Percentiles rank a stretch among this genome's conserved stretches.
Conservation (phyloP, 2,888 invertebrate genomes). For the Lepidochrysops patricia region DNA sequence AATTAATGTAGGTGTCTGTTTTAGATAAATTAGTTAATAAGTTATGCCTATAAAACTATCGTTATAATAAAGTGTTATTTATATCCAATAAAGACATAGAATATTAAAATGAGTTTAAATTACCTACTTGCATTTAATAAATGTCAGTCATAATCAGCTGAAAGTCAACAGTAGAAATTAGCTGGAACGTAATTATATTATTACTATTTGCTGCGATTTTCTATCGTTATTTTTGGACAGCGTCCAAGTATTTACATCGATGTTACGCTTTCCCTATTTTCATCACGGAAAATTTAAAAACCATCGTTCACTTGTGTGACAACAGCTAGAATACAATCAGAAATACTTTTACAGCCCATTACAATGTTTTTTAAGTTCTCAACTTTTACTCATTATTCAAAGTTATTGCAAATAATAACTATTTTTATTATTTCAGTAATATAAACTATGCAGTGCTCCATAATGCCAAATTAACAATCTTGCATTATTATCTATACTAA, state of each 20-base stretch:
- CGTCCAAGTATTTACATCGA: constrained; percentile 65
- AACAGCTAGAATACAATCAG: constrained; percentile 66
- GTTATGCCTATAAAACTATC: background rate
- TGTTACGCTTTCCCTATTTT: constrained; percentile 72
- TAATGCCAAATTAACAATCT: too few relatives aligned
- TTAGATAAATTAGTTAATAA: background rate
- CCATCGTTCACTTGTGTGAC: constrained; percentile 71
- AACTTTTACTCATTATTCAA: constrained; percentile 16
- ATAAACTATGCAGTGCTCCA: too few relatives aligned
- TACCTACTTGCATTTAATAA: background rate
- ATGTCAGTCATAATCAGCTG: constrained; percentile 15
- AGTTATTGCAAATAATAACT: constrained; percentile 15
- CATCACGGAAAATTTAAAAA: constrained; percentile 72
- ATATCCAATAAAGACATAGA: background rate
- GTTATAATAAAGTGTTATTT: background rate
- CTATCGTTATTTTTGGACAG: constrained; percentile 64
- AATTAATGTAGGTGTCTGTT: too few relatives aligned
- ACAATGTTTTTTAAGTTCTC: constrained; percentile 42
- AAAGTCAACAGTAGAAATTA: constrained; percentile 31
- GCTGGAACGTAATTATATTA: constrained; percentile 18
- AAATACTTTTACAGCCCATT: constrained; percentile 69
- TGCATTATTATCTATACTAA: too few relatives aligned
- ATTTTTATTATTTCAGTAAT: background rate
- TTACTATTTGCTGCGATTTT: constrained; percentile 38
- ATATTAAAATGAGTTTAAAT: background rate